Conservation (phyloP, 2,797 vertebrate genomes). For the Microctenopoma lineatum region DNA sequence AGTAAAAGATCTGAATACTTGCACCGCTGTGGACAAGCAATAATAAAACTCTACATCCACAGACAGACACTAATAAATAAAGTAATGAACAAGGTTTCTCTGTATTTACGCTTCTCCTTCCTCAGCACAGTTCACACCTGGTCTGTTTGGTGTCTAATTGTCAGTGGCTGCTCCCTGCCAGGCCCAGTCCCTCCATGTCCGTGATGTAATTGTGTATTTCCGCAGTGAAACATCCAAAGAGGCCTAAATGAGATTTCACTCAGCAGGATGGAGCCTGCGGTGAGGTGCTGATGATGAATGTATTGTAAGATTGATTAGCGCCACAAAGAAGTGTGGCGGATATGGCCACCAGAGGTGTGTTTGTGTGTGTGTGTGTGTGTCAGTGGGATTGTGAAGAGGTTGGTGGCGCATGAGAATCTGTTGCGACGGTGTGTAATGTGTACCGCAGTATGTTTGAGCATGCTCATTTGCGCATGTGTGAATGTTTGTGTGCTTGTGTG, state of each 20-base stretch:
- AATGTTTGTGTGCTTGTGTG: constrained; percentile 38
- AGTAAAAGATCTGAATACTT: not conserved
- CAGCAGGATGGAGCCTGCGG: constrained; percentile 72
- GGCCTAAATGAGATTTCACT: constrained; percentile 81
- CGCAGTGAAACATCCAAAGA: constrained; percentile 74
- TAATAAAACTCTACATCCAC: not conserved
- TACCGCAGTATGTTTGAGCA: constrained; percentile 1
- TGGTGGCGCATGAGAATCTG: constrained; percentile 36
- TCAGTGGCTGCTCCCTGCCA: constrained; percentile 69
- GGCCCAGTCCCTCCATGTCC: constrained; percentile 68
- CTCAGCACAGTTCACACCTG: constrained; percentile 68
- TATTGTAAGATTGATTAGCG: constrained; percentile 91
- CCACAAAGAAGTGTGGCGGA: constrained; percentile 84
- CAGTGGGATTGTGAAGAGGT: constrained; percentile 30
- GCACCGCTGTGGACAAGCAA: not conserved
- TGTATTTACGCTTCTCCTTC: constrained; percentile 19
- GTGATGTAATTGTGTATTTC: constrained; percentile 78
- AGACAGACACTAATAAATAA: too few relatives aligned
- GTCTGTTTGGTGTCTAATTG: constrained; percentile 76
- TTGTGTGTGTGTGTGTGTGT: constrained; percentile 28
- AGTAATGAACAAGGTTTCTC: not conserved
- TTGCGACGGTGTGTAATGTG: constrained; percentile 30
- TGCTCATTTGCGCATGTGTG: constrained; percentile 20
- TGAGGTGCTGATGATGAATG: constrained; percentile 80
- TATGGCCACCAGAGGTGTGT: constrained; percentile 71